A percentile compares a stretch with the other conserved stretches of the same genome.
Evolutionary conservation across 2,888 invertebrate genomes (phyloP).

Genomic region (Julus scanicus): DNA sequence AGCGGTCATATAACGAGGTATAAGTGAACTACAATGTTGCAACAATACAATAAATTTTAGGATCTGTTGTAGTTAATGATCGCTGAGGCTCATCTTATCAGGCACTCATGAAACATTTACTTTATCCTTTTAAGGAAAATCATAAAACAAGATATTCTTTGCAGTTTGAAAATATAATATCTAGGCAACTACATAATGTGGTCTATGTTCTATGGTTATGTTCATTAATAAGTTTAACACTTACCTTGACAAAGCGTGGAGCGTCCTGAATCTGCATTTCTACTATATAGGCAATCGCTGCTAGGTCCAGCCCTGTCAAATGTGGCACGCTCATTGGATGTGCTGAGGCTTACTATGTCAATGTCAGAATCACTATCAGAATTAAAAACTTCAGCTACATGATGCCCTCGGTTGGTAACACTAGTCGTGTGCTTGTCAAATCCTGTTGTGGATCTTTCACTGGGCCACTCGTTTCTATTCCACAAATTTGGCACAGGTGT

Average conservation of each 20-base stretch:
- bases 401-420: not conserved
- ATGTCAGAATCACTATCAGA: constrained; percentile 57
- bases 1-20: too few relatives aligned
- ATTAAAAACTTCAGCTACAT: not conserved
- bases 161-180: too few relatives aligned
- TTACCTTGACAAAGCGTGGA: not conserved
- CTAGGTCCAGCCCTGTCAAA: constrained; percentile 40
- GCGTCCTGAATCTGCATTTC: not conserved
- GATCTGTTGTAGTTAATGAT: too few relatives aligned
- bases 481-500: constrained; percentile 22
- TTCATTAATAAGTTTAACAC: not conserved
- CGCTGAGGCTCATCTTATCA: too few relatives aligned
- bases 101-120: too few relatives aligned
- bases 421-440: not conserved
- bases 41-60: too few relatives aligned
- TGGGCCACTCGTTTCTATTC: not conserved
- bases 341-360: constrained; percentile 55
- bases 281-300: not conserved
- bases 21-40: too few relatives aligned
- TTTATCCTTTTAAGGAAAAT: too few relatives aligned
- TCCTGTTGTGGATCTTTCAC: not conserved
- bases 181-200: not conserved
- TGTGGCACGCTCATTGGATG: not conserved
- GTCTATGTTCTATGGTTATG: too few relatives aligned
- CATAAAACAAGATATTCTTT: too few relatives aligned